Conservation (phyloP, 2,888 invertebrate species). For the Ametastegia equiseti region DNA sequence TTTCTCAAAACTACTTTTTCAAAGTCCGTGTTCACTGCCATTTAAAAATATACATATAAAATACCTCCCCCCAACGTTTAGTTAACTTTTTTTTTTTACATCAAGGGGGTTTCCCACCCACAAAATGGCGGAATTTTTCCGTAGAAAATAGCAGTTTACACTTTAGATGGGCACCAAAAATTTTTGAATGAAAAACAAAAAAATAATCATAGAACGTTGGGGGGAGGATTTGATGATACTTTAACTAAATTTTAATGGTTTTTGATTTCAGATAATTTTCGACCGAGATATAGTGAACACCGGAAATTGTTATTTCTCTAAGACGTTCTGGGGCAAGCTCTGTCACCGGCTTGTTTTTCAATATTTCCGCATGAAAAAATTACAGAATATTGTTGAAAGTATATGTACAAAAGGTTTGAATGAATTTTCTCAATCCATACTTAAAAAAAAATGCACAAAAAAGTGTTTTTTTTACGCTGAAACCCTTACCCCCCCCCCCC, state of each 20-base stretch:
- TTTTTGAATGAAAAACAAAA: constrained; percentile 11
- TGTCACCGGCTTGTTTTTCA: neutral
- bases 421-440: neutral
- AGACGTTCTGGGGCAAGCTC: neutral
- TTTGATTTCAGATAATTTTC: constrained; percentile 48
- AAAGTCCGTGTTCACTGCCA: constrained; percentile 45
- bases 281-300: neutral
- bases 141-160: constrained; percentile 37
- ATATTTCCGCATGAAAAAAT: constrained; percentile 42
- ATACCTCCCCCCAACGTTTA: constrained; percentile 50
- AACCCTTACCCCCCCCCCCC: too few relatives aligned
- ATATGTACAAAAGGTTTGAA: neutral
- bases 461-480: too few relatives aligned
- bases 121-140: constrained; percentile 52
- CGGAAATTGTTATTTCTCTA: neutral
- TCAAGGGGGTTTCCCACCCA: constrained; percentile 49
- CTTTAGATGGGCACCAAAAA: constrained; percentile 17
- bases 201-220: constrained; percentile 37
- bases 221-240: constrained; percentile 41
- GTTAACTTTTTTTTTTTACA: constrained; percentile 50
- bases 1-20: constrained; percentile 46
- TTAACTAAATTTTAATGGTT: constrained; percentile 44
- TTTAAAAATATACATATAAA: constrained; percentile 50
- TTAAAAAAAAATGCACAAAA: too few relatives aligned
- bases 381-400: constrained; percentile 42